Base-by-base conservation (phyloP, 1,140 invertebrate species). In the Cydia amplana region DNA sequence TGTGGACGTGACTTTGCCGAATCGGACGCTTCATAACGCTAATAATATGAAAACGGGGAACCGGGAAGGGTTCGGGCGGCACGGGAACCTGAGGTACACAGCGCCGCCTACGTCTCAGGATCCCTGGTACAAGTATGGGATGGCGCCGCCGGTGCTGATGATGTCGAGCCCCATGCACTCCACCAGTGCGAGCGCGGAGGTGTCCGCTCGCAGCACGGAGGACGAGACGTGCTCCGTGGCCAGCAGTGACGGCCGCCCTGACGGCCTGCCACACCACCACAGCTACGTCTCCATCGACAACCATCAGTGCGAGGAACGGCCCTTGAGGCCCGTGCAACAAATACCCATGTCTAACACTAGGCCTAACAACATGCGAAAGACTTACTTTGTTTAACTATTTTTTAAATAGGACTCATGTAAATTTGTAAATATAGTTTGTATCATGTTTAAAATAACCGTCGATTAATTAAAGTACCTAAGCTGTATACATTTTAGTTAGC, bases 241-340 rank as follows among this genome's bases (percentile, higher is more conserved):
- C 18, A 92, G 91, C 76, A 93, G 91, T 70, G 91, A 93, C 55
- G 90, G 90, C 74, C 86, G 90, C 12, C 84, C 89, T 4, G 88
- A 93, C 70, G 93, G 90, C 10, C 80, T 92, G 74, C 88, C 92
- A n/a, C 88, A 93, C 79, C 92, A 93, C 73, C 93, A 93, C 77
- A 93, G 91, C 75, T 93, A 93, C 81, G 92, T 93, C 46, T 93
- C 92, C 49, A 93, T 93, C 79, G 93, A 93, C 77, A 93, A 93
- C 76, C 90, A 91, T 67, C 90, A 91, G 67, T 91, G 90, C 65
- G 93, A 93, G 79, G 91, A 93, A 79, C 80, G 91, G 14, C 93
- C 93, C 4, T 81, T 93, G 51, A 87, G 93, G 82, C 90, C 91
- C 23, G 80, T 86, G 16, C 91, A 92, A 79, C 92, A 91, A 79